phyloP scores from a whole-genome alignment of 2,797 vertebrate genomes.

The Paguma larvata region DNA sequence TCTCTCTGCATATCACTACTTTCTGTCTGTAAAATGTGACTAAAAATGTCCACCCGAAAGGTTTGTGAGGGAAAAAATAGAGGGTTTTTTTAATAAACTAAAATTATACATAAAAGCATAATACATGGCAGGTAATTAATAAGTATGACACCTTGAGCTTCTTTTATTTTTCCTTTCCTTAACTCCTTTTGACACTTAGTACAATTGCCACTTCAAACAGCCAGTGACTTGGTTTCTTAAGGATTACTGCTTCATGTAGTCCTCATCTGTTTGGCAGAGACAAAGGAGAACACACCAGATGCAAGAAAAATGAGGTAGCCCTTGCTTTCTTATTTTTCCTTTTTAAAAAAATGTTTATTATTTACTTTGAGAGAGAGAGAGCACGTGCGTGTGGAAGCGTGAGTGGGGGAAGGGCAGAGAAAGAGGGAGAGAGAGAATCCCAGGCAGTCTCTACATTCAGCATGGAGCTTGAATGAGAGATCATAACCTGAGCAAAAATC shows the following conservation, averaged over 20 bases:
- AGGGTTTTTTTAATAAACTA: slow-evolving; percentile 13
- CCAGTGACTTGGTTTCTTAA: neutral
- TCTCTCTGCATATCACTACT: neutral
- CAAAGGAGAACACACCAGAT: neutral
- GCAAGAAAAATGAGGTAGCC: neutral
- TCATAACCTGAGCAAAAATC: too few relatives aligned
- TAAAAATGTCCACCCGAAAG: neutral
- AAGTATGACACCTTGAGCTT: neutral
- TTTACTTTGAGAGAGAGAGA: too few relatives aligned
- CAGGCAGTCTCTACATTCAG: too few relatives aligned
- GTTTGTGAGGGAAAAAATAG: slow-evolving; percentile 16
- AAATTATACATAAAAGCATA: neutral
- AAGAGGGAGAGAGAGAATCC: too few relatives aligned
- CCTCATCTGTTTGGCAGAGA: neutral
- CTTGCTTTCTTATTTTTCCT: neutral
- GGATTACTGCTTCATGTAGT: neutral
- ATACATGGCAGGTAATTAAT: neutral
- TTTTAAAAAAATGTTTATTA: too few relatives aligned
- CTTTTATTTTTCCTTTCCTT: slow-evolving; percentile 14
- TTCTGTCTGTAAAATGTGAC: neutral
- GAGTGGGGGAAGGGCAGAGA: too few relatives aligned
- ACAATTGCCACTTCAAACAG: neutral
- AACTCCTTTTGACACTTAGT: neutral
- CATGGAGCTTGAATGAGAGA: too few relatives aligned
- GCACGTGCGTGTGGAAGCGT: too few relatives aligned